These are phyloP conservation scores for Gopherus flavomarginatus DNA, from an alignment of 2,113 vertebrate species.

Conservation along the genomic window DNA sequence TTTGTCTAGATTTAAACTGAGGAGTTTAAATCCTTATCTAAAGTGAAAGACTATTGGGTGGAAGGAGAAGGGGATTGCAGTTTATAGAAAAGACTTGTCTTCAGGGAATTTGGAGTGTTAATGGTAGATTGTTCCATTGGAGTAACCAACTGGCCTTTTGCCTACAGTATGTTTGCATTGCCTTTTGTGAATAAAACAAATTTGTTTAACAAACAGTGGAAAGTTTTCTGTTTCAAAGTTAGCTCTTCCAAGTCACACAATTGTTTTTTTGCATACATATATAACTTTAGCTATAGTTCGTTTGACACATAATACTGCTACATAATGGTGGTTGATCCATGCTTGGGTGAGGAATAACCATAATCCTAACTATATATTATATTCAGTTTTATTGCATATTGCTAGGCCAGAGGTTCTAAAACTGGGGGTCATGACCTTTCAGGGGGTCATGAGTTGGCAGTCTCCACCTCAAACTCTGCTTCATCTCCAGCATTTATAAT, in stretches of 20 bases:
- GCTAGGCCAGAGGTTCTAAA: too few relatives aligned
- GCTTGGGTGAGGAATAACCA: rapidly evolving
- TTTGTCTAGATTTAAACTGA: not conserved
- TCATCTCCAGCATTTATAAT: too few relatives aligned
- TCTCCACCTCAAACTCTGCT: too few relatives aligned
- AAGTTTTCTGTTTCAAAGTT: not conserved
- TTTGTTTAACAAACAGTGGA: not conserved
- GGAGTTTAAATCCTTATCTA: not conserved
- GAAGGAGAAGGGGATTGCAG: rapidly evolving
- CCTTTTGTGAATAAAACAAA: constrained; percentile 31
- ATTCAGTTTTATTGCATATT: rapidly evolving
- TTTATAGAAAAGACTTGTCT: not conserved
- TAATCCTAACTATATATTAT: not conserved
- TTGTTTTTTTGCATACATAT: not conserved
- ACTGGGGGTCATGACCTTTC: too few relatives aligned
- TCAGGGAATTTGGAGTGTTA: not conserved
- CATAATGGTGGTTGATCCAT: rapidly evolving
- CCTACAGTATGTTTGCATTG: not conserved
- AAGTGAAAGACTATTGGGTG: not conserved
- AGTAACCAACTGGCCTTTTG: not conserved
- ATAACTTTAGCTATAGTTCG: not conserved
- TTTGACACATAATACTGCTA: rapidly evolving
- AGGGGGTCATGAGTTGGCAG: too few relatives aligned
- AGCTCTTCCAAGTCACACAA: not conserved
- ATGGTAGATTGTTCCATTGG: not conserved